phyloP scores from a whole-genome alignment of 1,140 invertebrate genomes.

The Oppia nitens region DNA sequence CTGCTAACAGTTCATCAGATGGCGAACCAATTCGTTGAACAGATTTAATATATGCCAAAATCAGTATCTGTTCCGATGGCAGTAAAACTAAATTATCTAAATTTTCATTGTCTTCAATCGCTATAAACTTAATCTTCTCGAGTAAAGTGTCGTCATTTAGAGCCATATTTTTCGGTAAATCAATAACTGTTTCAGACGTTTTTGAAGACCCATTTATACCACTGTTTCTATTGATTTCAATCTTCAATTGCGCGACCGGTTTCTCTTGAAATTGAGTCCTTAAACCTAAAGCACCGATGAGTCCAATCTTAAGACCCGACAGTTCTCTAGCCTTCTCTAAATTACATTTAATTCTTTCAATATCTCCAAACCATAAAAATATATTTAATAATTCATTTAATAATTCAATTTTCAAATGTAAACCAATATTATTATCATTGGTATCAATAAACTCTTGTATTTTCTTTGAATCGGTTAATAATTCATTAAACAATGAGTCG shows the following conservation, averaged over 20 bases:
- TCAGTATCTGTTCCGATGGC: conserved; percentile 54
- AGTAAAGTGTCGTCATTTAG: conserved; percentile 69
- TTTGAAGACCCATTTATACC: conserved; percentile 9
- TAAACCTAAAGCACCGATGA: conserved; percentile 59
- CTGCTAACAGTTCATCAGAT: conserved; percentile 52
- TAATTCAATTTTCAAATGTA: conserved; percentile 4
- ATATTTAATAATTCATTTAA: background rate
- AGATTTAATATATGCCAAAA: conserved; percentile 50
- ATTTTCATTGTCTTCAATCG: conserved; percentile 34
- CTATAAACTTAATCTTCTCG: conserved; percentile 48
- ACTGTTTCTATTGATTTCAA: conserved; percentile 39
- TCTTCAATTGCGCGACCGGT: conserved; percentile 56
- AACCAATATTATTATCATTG: background rate
- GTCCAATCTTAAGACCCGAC: conserved; percentile 41
- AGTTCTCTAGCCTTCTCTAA: background rate
- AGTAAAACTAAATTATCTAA: conserved; percentile 39
- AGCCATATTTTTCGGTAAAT: conserved; percentile 35
- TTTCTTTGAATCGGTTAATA: background rate
- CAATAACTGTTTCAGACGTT: background rate
- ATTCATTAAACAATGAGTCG: background rate
- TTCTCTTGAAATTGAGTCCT: conserved; percentile 71
- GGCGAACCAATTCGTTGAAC: conserved; percentile 48
- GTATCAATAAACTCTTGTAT: background rate
- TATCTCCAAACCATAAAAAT: conserved; percentile 3
- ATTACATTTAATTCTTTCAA: background rate